Percentiles rank a stretch among this genome's conserved stretches.
Evolutionary conservation across 2,797 vertebrate species (phyloP).

Genomic region (Halcyon badia): DNA sequence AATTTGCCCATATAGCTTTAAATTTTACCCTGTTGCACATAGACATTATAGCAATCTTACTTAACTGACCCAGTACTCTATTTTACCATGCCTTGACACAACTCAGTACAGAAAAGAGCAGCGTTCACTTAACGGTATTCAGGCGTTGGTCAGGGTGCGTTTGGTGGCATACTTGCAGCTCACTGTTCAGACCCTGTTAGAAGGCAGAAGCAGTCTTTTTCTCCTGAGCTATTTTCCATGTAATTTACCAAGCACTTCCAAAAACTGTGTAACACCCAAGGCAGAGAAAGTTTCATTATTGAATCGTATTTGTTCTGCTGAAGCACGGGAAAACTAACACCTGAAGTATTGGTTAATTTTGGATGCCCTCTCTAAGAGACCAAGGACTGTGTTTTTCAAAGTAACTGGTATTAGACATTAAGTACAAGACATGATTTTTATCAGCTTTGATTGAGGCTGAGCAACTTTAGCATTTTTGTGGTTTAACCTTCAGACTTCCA

Average conservation of each 20-base stretch:
- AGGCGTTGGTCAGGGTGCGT: not conserved
- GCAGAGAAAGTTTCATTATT: not conserved
- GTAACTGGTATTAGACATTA: not conserved
- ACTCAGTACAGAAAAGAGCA: not conserved
- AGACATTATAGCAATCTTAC: not conserved
- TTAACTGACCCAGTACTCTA: not conserved
- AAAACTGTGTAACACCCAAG: not conserved
- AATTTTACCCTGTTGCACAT: not conserved
- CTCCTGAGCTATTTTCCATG: not conserved
- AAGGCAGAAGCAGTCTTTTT: not conserved
- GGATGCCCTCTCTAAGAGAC: not conserved
- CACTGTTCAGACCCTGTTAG: rapidly evolving
- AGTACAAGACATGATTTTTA: not conserved
- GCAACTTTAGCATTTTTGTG: not conserved
- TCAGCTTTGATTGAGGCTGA: not conserved
- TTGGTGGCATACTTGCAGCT: not conserved
- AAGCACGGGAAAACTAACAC: not conserved
- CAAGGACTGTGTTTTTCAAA: not conserved
- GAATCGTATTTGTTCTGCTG: not conserved
- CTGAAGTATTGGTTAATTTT: not conserved
- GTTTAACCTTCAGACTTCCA: not conserved
- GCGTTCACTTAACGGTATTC: not conserved
- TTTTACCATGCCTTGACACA: not conserved
- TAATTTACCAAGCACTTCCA: not conserved
- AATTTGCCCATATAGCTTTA: not conserved